Percentiles rank a stretch among this genome's conserved stretches.
Conservation (phyloP, 2,113 vertebrate genomes). For the Leptocoma aspasia region DNA sequence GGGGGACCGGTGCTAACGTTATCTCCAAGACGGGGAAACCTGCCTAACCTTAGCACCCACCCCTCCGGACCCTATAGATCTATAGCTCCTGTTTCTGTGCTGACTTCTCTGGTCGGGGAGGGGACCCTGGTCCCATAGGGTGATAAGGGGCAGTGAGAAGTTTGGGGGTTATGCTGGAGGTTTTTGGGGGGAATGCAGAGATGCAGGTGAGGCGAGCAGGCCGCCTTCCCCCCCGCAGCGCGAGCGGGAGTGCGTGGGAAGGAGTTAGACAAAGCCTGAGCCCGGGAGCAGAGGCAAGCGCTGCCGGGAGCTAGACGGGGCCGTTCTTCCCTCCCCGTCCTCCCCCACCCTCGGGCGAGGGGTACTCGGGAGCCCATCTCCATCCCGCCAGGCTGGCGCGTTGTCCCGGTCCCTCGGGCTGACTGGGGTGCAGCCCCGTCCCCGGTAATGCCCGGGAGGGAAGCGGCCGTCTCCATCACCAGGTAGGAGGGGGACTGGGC, state of each 20-base stretch:
- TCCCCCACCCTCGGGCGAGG: not conserved
- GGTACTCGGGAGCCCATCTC: not conserved
- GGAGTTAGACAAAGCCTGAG: conserved; percentile 59
- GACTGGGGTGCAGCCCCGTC: not conserved
- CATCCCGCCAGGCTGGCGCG: not conserved
- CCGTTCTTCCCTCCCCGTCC: not conserved
- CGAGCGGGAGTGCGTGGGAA: conserved; percentile 53
- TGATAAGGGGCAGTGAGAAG: not conserved
- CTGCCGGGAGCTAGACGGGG: conserved; percentile 46
- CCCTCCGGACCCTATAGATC: rapidly evolving
- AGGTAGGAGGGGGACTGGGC: conserved; percentile 17
- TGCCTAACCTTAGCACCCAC: not conserved
- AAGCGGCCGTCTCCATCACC: not conserved
- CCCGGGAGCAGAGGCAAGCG: conserved; percentile 47
- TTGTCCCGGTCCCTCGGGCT: not conserved
- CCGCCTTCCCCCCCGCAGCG: conserved; percentile 28
- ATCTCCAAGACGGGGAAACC: not conserved
- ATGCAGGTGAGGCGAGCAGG: conserved; percentile 1
- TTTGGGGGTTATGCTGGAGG: no score
- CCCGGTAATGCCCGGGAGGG: not conserved
- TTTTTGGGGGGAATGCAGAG: not conserved
- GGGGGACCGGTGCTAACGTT: rapidly evolving
- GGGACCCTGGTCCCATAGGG: not conserved
- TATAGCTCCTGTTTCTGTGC: not conserved
- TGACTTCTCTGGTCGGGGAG: not conserved